Evolutionary conservation across 2,888 invertebrate genomes (phyloP), one percentile per base, ranked within the genome.

Genomic region (Leptarthrus brevirostris): DNA sequence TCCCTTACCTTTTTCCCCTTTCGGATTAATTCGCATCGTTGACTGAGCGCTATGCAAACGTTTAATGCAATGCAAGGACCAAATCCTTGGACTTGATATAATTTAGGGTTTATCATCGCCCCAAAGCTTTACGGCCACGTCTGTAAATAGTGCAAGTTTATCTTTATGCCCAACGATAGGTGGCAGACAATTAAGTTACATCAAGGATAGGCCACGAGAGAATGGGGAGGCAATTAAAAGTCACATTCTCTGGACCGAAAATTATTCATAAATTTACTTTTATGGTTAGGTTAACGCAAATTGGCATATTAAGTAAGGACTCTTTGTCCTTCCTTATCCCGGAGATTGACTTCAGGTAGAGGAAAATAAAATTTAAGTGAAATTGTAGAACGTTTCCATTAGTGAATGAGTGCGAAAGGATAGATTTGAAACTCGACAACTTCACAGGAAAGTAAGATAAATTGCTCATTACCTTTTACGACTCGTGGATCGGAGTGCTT

Each of bases 191-290:
- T 12, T 40, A 40, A 40, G n/a, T 40, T 40, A 3, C 3, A 40
- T 40, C 40, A 40, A 40, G 40, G 40, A 6, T 40, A 1, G 4
- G 8, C 8, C 4, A 6, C n/a, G n/a, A 12, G 40, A 12, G 61
- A n/a, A n/a, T n/a, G n/a, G n/a, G 22, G 47, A 12, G 64, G 64
- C 47, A 64, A 64, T 64, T 64, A 64, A 64, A 44, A 64, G 20
- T 10, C 44, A 64, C 14, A 64, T 64, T 22, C 36, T 44, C 12
- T 24, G 40, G 40, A 47, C 20, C 5, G 16, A 22, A 14, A 20
- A n/a, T 14, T 2, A 24, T 64, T 22, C 22, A 44, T 64, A 64
- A 64, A 64, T 64, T 64, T 64, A 26, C n/a, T 22, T 49, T 64
- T 64, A 64, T 64, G 47, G 26, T 47, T 44, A 49, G 18, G 18